Evolutionary conservation across 37 sponge, comb jelly and placozoan species (phyloP).

Genomic region (Ephydatia muelleri): DNA sequence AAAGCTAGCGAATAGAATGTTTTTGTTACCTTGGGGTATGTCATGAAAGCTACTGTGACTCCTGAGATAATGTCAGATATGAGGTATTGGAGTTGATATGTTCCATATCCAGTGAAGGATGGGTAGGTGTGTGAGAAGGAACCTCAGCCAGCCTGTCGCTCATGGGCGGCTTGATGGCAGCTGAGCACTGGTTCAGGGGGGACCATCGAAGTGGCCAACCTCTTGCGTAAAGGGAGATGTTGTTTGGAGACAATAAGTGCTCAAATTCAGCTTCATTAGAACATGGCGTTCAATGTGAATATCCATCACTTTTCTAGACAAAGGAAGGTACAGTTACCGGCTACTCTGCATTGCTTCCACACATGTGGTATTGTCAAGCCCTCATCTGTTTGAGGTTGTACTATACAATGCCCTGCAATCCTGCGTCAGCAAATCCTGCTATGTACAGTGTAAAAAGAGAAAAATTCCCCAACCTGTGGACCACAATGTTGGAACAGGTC

Average conservation of each 20-base stretch:
- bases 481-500: too few relatives aligned
- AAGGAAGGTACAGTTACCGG: not conserved
- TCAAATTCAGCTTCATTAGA: constrained; percentile 3
- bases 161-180: constrained; percentile 42
- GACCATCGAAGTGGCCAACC: not conserved
- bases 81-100: constrained; percentile 53
- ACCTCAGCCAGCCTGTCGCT: constrained; percentile 49
- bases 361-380: not conserved
- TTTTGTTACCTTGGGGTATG: constrained; percentile 37
- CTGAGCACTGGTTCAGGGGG: constrained; percentile 49
- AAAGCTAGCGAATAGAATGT: not conserved
- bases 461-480: too few relatives aligned
- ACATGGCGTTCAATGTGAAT: not conserved
- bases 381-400: not conserved
- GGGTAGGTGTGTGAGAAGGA: constrained; percentile 57
- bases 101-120: constrained; percentile 75
- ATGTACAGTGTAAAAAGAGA: too few relatives aligned
- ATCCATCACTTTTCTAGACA: not conserved
- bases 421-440: too few relatives aligned
- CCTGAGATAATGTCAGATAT: constrained; percentile 74
- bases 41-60: constrained; percentile 80
- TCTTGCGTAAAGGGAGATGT: not conserved
- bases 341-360: not conserved
- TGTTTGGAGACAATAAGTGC: not conserved
- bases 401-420: not conserved